These are phyloP conservation scores for Cliona cf. orientalis DNA, from an alignment of 37 sponge, comb jelly and placozoan genomes.

Conservation along the genomic window DNA sequence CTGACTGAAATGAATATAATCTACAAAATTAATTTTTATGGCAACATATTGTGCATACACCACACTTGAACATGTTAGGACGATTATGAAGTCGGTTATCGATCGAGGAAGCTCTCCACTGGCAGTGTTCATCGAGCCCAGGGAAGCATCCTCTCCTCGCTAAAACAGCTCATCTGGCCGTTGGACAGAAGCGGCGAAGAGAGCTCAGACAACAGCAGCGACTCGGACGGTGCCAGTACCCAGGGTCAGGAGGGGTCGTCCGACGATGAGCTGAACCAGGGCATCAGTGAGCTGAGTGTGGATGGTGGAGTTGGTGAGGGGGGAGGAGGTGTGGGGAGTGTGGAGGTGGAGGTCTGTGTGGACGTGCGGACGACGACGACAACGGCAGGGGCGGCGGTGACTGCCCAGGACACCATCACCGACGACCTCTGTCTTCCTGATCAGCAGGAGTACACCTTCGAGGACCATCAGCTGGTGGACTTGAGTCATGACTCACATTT, in stretches of 20 bases:
- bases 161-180: neutral
- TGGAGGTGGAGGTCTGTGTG: neutral
- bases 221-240: neutral
- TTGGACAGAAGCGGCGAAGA: neutral
- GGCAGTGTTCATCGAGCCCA: neutral
- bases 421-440: neutral
- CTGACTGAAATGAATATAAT: too few species aligned
- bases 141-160: neutral
- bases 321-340: slow-evolving; percentile 8
- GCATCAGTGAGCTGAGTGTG: slow-evolving; percentile 20
- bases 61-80: too few species aligned
- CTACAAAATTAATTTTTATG: too few species aligned
- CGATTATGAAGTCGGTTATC: neutral
- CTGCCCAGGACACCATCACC: neutral
- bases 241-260: neutral
- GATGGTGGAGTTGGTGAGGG: neutral
- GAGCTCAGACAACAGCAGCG: neutral
- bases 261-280: slow-evolving; percentile 26
- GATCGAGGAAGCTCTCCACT: slow-evolving; percentile 17
- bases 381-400: neutral
- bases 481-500: neutral
- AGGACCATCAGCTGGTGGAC: neutral
- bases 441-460: neutral
- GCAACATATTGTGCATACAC: too few species aligned
- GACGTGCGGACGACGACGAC: neutral